Percentiles rank a stretch among this genome's conserved stretches.
phyloP scores from a whole-genome alignment of 2,113 vertebrate genomes.

The Phylloscopus trochiloides region DNA sequence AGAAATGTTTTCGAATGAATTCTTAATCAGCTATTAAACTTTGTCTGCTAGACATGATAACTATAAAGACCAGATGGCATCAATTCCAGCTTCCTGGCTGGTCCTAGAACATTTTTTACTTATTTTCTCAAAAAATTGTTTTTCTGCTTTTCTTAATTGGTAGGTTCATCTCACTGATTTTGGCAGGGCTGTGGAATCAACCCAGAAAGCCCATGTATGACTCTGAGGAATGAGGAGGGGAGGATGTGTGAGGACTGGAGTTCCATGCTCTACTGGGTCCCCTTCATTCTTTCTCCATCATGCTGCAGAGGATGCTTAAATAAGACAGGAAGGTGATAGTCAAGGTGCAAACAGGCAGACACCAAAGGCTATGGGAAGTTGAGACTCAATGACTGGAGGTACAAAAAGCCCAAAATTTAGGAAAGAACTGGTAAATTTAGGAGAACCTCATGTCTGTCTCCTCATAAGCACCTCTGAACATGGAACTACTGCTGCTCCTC shows the following conservation, averaged over 20 bases:
- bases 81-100: not conserved
- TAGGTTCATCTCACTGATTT: not conserved
- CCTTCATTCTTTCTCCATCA: not conserved
- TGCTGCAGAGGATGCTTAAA: not conserved
- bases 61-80: not conserved
- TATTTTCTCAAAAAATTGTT: not conserved
- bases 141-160: not conserved
- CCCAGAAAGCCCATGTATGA: not conserved
- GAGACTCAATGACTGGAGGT: not conserved
- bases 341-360: not conserved
- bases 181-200: not conserved
- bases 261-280: not conserved
- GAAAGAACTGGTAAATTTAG: not conserved
- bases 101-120: not conserved
- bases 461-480: not conserved
- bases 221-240: not conserved
- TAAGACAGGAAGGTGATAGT: not conserved
- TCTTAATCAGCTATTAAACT: not conserved
- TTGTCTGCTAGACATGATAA: not conserved
- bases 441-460: not conserved
- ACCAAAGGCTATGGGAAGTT: not conserved
- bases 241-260: not conserved
- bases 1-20: not conserved
- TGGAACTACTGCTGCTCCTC: accelerated
- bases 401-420: not conserved